Evolutionary conservation across 2,888 invertebrate species (phyloP).

Genomic region (Busseola fusca): DNA sequence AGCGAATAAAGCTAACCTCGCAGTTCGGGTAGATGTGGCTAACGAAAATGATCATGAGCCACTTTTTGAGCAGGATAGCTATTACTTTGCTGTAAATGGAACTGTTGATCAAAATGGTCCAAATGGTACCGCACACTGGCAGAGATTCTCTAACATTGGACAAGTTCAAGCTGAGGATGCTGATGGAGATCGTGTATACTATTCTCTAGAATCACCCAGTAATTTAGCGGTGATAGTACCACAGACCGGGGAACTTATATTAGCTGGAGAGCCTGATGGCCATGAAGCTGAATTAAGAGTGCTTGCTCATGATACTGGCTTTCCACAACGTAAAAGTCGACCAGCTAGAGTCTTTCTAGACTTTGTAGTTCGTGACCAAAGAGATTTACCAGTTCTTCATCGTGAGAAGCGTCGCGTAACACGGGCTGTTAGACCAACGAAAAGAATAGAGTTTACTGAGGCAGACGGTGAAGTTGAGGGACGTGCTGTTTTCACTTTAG

Average conservation of each 20-base stretch:
- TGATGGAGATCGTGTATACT: slow-evolving; percentile 97
- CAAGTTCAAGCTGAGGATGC: slow-evolving; percentile 96
- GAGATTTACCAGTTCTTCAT: slow-evolving; percentile 90
- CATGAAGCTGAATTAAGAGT: slow-evolving; percentile 92
- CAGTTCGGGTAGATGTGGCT: slow-evolving; percentile 92
- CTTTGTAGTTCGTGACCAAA: slow-evolving; percentile 90
- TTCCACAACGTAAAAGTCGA: slow-evolving; percentile 92
- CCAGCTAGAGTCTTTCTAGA: slow-evolving; percentile 94
- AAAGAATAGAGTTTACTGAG: slow-evolving; percentile 97
- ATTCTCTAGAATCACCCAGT: slow-evolving; percentile 94
- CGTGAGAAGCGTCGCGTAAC: slow-evolving; percentile 94
- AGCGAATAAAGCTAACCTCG: slow-evolving; percentile 94
- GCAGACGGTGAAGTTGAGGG: slow-evolving; percentile 96
- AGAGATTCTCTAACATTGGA: slow-evolving; percentile 94
- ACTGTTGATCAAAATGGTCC: slow-evolving; percentile 88
- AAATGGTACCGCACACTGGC: slow-evolving; percentile 91
- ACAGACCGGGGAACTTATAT: slow-evolving; percentile 96
- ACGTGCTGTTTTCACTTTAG: slow-evolving; percentile 95
- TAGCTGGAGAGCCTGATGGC: slow-evolving; percentile 93
- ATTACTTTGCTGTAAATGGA: slow-evolving; percentile 93
- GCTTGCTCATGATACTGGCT: slow-evolving; percentile 94
- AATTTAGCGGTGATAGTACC: slow-evolving; percentile 96
- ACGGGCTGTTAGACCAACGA: slow-evolving; percentile 97
- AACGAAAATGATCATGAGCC: slow-evolving; percentile 98
- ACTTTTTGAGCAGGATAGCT: slow-evolving; percentile 93